These are phyloP conservation scores for Sternarchorhynchus goeldii DNA, from an alignment of 2,797 vertebrate genomes.

Conservation along the genomic window DNA sequence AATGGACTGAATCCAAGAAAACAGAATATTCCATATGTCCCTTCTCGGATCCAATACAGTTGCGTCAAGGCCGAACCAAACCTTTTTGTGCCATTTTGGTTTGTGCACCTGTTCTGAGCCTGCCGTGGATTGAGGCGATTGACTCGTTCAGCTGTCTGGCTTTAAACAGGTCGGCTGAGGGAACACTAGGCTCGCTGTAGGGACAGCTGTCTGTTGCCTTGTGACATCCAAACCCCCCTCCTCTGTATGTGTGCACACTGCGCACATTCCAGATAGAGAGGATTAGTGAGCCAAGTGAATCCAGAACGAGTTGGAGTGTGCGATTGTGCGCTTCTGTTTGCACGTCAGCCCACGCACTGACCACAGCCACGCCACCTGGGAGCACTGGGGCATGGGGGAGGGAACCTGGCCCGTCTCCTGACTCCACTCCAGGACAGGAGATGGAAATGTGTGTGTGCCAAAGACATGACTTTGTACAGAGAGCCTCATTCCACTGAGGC, in stretches of 20 bases:
- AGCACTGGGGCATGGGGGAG: constrained; percentile 21
- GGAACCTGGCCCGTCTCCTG: constrained; percentile 30
- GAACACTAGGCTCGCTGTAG: constrained; percentile 20
- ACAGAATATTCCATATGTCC: not conserved
- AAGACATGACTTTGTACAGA: not conserved
- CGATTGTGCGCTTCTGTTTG: constrained; percentile 30
- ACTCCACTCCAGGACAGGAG: constrained; percentile 12
- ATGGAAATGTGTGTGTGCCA: not conserved
- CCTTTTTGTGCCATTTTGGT: constrained; percentile 36
- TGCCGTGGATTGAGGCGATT: constrained; percentile 13
- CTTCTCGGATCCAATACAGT: not conserved
- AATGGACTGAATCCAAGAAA: not conserved
- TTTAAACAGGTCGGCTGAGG: constrained; percentile 1
- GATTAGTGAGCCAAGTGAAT: constrained; percentile 36
- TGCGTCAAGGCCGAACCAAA: not conserved
- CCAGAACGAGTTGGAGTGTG: constrained; percentile 1
- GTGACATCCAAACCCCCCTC: not conserved
- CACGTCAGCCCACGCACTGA: constrained; percentile 15
- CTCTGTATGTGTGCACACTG: constrained; percentile 19
- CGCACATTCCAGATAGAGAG: constrained; percentile 53
- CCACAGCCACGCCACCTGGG: constrained; percentile 20
- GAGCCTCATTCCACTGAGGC: not conserved
- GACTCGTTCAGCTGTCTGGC: constrained; percentile 30
- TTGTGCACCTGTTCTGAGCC: constrained; percentile 41
- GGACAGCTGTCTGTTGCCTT: constrained; percentile 42